Conservation (phyloP, 2,888 invertebrate genomes). For the Tenthredo mesomela region DNA sequence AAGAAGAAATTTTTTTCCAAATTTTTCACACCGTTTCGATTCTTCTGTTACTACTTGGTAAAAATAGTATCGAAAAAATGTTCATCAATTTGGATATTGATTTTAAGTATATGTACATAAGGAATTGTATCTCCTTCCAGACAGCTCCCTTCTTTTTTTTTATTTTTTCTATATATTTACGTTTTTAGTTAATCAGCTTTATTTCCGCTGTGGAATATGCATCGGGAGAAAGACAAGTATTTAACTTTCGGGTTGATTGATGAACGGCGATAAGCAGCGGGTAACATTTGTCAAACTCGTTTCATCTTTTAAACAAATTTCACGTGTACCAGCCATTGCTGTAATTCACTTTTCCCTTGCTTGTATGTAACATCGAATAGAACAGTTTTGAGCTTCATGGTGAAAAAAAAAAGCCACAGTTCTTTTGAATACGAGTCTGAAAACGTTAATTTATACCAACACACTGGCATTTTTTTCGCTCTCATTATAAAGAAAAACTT, state of each 20-base stretch:
- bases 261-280: conserved; percentile 29
- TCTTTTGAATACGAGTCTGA: neutral
- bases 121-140: neutral
- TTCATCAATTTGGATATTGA: neutral
- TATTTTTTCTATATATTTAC: neutral
- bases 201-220: neutral
- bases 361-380: neutral
- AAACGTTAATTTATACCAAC: neutral
- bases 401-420: neutral
- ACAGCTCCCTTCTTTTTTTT: neutral
- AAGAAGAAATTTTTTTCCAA: neutral
- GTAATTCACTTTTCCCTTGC: neutral
- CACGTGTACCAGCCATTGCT: neutral
- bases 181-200: conserved; percentile 16
- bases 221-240: neutral
- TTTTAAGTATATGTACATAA: neutral
- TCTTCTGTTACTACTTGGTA: neutral
- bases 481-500: neutral
- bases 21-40: neutral
- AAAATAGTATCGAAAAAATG: neutral
- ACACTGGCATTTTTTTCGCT: neutral
- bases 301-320: conserved; percentile 41
- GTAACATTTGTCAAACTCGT: conserved; percentile 14
- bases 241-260: conserved; percentile 28
- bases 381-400: neutral